A percentile compares a stretch with the other conserved stretches of the same genome.
Evolutionary conservation across 2,888 invertebrate genomes (phyloP).

Genomic region (Chrysolina americana): DNA sequence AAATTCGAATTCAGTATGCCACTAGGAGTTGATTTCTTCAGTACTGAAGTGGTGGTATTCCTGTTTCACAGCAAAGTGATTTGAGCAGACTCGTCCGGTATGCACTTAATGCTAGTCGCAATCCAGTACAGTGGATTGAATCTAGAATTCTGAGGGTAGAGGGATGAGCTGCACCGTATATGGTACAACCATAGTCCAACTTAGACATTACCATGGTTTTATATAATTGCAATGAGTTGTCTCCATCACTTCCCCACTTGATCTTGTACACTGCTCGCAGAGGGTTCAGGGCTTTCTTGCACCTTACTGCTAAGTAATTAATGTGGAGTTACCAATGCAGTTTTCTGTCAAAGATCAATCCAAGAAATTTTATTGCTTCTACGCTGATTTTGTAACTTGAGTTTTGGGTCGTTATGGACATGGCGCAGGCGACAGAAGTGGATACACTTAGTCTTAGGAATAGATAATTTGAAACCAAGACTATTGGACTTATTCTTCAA

Average conservation of each 20-base stretch:
- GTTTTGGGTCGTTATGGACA: slow-evolving; percentile 9
- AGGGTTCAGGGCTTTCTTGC: too few species aligned
- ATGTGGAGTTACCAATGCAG: too few species aligned
- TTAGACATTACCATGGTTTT: slow-evolving; percentile 18
- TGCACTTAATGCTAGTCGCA: slow-evolving; percentile 15
- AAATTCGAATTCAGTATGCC: background rate
- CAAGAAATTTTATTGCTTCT: too few species aligned
- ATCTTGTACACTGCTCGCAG: slow-evolving; percentile 16
- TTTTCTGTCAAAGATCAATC: too few species aligned
- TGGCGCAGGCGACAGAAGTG: slow-evolving; percentile 2
- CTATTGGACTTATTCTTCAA: background rate
- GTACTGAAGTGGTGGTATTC: background rate
- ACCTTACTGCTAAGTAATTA: too few species aligned
- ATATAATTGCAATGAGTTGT: slow-evolving; percentile 16
- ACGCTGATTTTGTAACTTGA: background rate
- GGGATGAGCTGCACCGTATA: slow-evolving; percentile 24
- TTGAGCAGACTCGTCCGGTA: slow-evolving; percentile 13
- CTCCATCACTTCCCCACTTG: slow-evolving; percentile 31
- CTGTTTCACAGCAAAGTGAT: slow-evolving; percentile 1
- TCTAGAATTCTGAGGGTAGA: slow-evolving; percentile 1
- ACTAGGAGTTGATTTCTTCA: background rate
- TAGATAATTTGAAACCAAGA: slow-evolving; percentile 17
- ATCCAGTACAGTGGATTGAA: slow-evolving; percentile 7
- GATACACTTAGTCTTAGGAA: background rate
- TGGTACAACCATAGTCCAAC: slow-evolving; percentile 30